A percentile compares a stretch with the other conserved stretches of the same genome.
Evolutionary conservation across 1,140 invertebrate genomes (phyloP).

Genomic region (Saccostrea glomerata): DNA sequence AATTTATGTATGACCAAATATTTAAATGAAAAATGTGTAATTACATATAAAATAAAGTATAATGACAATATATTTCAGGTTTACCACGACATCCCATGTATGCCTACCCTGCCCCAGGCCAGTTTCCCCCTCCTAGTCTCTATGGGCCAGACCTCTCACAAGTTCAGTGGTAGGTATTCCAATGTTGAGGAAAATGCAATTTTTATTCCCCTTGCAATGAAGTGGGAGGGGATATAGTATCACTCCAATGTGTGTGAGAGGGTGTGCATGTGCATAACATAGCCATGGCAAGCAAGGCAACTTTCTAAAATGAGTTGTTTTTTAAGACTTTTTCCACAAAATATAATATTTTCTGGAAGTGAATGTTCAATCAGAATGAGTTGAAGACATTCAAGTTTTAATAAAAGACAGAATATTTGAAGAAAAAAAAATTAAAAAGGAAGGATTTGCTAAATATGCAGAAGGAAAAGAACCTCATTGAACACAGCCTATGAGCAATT

Average conservation of each 20-base stretch:
- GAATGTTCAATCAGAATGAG: neutral
- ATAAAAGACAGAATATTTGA: neutral
- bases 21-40: neutral
- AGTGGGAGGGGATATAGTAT: neutral
- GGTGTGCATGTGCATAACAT: no score
- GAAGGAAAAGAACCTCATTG: neutral
- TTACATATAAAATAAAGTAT: neutral
- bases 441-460: neutral
- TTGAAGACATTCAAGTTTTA: neutral
- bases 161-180: constrained; percentile 92
- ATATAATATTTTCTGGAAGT: no score
- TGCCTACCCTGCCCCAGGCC: constrained; percentile 84
- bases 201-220: no score
- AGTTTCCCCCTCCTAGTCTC: constrained; percentile 96
- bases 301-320: no score
- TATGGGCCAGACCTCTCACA: constrained; percentile 96
- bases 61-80: constrained; percentile 81
- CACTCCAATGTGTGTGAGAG: no score
- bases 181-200: neutral
- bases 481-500: neutral
- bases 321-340: no score
- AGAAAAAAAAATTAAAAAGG: neutral
- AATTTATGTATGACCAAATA: neutral
- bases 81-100: constrained; percentile 94
- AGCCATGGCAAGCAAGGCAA: no score